Conservation (phyloP, 2,888 invertebrate species). For the Chymomyza amoena region DNA sequence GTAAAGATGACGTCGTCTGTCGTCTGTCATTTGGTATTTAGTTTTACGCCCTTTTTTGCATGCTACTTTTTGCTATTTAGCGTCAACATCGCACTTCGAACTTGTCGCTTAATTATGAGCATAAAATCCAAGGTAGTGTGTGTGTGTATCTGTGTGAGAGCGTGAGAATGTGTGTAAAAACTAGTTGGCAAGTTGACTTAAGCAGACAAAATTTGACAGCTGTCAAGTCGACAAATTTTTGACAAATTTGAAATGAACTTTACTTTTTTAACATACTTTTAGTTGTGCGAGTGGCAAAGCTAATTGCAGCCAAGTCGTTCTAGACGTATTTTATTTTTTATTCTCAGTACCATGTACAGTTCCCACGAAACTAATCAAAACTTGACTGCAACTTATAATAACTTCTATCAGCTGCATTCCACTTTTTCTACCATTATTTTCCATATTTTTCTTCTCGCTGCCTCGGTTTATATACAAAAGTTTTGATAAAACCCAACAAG, state of each 20-base stretch:
- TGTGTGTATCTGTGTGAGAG: neutral
- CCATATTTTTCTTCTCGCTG: conserved; percentile 1
- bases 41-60: conserved; percentile 42
- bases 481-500: conserved; percentile 45
- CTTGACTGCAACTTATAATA: conserved; percentile 36
- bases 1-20: conserved; percentile 54
- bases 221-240: neutral
- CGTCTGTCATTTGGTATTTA: conserved; percentile 60
- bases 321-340: neutral
- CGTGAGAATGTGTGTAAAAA: conserved; percentile 21
- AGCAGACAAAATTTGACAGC: conserved; percentile 40
- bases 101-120: conserved; percentile 62
- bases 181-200: conserved; percentile 53
- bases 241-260: neutral
- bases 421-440: conserved; percentile 23
- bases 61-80: conserved; percentile 48
- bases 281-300: neutral
- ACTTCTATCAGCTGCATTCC: conserved; percentile 39
- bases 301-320: neutral
- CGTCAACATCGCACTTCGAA: conserved; percentile 44
- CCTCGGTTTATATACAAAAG: conserved; percentile 22
- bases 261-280: neutral
- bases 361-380: conserved; percentile 36
- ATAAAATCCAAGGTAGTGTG: neutral
- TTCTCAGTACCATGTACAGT: neutral